Evolutionary conservation across 2,113 vertebrate genomes (phyloP), one percentile per base, ranked within the genome.

Genomic region (Pleuronectes platessa): DNA sequence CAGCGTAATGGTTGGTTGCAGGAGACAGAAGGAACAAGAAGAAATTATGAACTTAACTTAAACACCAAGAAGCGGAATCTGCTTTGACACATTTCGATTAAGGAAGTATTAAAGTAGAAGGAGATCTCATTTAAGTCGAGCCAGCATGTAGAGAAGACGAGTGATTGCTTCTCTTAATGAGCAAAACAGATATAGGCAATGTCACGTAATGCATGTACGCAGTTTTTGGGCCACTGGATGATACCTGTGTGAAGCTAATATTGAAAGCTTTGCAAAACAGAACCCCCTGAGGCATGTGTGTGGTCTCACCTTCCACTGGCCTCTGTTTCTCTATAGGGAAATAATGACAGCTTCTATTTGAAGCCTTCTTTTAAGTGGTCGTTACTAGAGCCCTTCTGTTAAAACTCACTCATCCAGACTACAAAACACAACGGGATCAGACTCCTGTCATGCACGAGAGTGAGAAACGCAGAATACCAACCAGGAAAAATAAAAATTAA

Each of bases 341-440:
- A 88, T 92, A 90, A 90, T 89, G 86, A 92, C 86, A 90, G 88
- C 86, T 85, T 91, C 86, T 79, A 88, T 91, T 77, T 81, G 66
- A 84, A 74, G 85, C 65, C 35, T 5, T 76, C 81, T 86, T 88
- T 89, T 59, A 86, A 86, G 83, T 83, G 86, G 84, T 84, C 45
- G 59, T 83, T 68, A 86, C 59, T 62, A 59, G 71, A 91, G 77
- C 75, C 76, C 60, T 83, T 79, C 54, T 75, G 60, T 86, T 77
- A 60, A 80, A 77, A 76, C 80, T 89, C 61, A 64, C 74, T 84
- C 82, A 85, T 66, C 71, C 73, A 55, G 68, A 88, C 86, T 83
- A 83, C 83, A 88, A 86, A 86, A 86, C 84, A 76, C 35, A 53
- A 24, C 20, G 42, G 74, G 68, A 82, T 85, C 79, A 83, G 83